Conservation (phyloP, 2,113 vertebrate species). For the Motacilla tschutschensis region DNA sequence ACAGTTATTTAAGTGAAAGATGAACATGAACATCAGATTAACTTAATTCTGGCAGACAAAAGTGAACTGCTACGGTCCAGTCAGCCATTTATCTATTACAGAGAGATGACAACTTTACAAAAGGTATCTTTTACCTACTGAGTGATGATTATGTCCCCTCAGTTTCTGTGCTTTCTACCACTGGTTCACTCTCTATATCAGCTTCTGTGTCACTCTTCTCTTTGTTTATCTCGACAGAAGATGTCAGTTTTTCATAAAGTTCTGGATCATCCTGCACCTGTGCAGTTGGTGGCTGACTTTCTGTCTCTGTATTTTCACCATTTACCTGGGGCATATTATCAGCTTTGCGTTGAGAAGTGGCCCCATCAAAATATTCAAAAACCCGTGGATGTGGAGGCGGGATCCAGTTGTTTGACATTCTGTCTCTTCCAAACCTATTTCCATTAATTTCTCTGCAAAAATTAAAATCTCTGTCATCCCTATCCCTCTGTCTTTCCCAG, state of each 20-base stretch:
- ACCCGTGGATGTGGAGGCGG: conserved; percentile 79
- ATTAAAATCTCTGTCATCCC: conserved; percentile 95
- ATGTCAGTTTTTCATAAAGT: conserved; percentile 79
- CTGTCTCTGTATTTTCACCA: conserved; percentile 82
- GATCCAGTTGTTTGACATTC: conserved; percentile 84
- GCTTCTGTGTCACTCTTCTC: conserved; percentile 91
- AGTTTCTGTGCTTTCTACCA: conserved; percentile 99
- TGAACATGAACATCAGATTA: conserved; percentile 88
- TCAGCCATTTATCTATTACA: conserved; percentile 96
- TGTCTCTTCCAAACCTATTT: conserved; percentile 85
- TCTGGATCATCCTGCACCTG: conserved; percentile 76
- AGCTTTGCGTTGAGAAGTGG: conserved; percentile 75
- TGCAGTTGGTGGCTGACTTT: conserved; percentile 75
- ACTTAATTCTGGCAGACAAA: conserved; percentile 89
- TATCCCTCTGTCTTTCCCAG: conserved; percentile 94
- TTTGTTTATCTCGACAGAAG: conserved; percentile 85
- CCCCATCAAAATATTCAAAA: conserved; percentile 82
- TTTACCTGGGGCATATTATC: conserved; percentile 81
- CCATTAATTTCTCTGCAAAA: conserved; percentile 94
- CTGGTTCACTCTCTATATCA: conserved; percentile 95
- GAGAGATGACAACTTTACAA: conserved; percentile 99
- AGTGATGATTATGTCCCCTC: conserved; percentile 99
- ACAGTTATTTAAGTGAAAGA: conserved; percentile 93
- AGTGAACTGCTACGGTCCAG: conserved; percentile 90
- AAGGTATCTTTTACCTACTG: conserved; percentile 99